A percentile compares a stretch with the other conserved stretches of the same genome.
Evolutionary conservation across 2,888 invertebrate species (phyloP).

Genomic region (Perizoma flavofasciatum): DNA sequence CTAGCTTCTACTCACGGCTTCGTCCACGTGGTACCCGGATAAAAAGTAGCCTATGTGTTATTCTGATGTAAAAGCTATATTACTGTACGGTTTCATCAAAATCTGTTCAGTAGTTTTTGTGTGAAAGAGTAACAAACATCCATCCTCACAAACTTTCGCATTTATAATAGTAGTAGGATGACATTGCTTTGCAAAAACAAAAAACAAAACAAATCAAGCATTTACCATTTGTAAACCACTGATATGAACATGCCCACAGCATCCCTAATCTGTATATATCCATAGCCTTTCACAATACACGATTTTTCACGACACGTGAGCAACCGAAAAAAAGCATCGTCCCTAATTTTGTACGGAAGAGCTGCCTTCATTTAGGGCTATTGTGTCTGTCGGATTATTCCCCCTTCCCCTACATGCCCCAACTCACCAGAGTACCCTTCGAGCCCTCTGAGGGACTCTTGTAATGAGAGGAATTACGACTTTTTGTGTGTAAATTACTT

Average conservation of each 20-base stretch:
- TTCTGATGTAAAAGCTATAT: no score
- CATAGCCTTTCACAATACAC: slow-evolving; percentile 17
- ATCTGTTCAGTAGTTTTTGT: no score
- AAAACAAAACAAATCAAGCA: no score
- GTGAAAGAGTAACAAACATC: no score
- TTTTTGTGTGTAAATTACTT: slow-evolving; percentile 62
- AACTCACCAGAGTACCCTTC: slow-evolving; percentile 33
- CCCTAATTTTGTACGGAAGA: slow-evolving; percentile 59
- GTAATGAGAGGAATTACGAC: slow-evolving; percentile 73
- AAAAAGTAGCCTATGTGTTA: no score
- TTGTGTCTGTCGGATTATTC: slow-evolving; percentile 66
- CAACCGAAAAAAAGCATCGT: slow-evolving; percentile 48
- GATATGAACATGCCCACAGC: neutral
- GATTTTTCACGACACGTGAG: slow-evolving; percentile 50
- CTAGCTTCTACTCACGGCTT: no score
- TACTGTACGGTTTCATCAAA: no score
- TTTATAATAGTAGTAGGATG: no score
- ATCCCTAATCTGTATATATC: slow-evolving; percentile 3
- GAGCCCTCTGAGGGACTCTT: slow-evolving; percentile 46
- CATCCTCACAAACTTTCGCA: no score
- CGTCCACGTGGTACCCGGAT: no score
- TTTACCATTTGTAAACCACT: no score
- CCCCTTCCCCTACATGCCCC: slow-evolving; percentile 32
- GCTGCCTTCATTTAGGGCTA: slow-evolving; percentile 62
- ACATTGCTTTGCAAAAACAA: no score